Evolutionary conservation across 2,888 invertebrate species (phyloP).

Genomic region (Nomada fabriciana): DNA sequence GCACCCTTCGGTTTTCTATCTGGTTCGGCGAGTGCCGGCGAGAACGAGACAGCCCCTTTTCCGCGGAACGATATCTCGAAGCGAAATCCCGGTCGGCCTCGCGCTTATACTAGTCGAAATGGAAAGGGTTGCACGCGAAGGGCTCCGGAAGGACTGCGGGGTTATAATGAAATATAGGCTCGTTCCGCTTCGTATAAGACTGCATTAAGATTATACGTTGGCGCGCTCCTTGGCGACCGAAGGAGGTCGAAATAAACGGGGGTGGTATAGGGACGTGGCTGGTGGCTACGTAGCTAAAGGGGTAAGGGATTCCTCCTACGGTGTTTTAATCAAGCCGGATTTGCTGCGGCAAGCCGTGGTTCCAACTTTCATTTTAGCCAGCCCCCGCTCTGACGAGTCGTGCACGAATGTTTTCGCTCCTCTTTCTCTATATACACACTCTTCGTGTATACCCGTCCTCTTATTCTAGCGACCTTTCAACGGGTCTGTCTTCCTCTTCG

Average conservation of each 20-base stretch:
- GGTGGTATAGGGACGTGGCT: slow-evolving; percentile 66
- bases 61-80: slow-evolving; percentile 76
- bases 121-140: slow-evolving; percentile 81
- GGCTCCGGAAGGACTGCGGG: slow-evolving; percentile 82
- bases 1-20: slow-evolving; percentile 62
- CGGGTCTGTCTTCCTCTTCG: slow-evolving; percentile 52
- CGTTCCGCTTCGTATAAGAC: slow-evolving; percentile 84
- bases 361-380: slow-evolving; percentile 84
- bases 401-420: slow-evolving; percentile 72
- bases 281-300: slow-evolving; percentile 75
- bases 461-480: slow-evolving; percentile 31
- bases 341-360: slow-evolving; percentile 84
- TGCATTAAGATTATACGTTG: slow-evolving; percentile 84
- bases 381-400: slow-evolving; percentile 69
- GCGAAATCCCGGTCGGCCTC: slow-evolving; percentile 69
- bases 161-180: slow-evolving; percentile 84
- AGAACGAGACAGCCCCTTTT: slow-evolving; percentile 38
- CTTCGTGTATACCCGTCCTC: slow-evolving; percentile 7
- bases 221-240: slow-evolving; percentile 76
- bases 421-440: slow-evolving; percentile 39
- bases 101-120: slow-evolving; percentile 77
- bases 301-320: slow-evolving; percentile 83
- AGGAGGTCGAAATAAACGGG: slow-evolving; percentile 75
- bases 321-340: slow-evolving; percentile 85
- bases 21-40: slow-evolving; percentile 41